Conservation (phyloP, 2,113 vertebrate species). For the Pandion haliaetus region DNA sequence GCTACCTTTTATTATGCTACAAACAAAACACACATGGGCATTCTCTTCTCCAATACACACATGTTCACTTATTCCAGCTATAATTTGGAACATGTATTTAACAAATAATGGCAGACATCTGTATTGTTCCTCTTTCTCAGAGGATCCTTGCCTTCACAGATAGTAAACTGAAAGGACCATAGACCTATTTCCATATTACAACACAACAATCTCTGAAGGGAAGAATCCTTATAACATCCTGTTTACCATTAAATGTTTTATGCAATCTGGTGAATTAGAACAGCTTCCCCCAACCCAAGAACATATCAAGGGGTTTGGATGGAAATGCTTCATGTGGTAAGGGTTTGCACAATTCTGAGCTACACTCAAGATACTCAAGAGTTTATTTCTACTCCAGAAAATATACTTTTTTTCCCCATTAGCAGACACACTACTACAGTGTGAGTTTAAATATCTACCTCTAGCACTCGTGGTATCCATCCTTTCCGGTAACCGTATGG, state of each 20-base stretch:
- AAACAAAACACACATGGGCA: neutral
- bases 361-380: neutral
- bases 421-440: neutral
- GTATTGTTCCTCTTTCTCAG: too few relatives aligned
- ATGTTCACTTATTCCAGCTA: neutral
- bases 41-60: neutral
- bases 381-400: neutral
- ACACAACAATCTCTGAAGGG: neutral
- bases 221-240: neutral
- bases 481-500: slow-evolving; percentile 89
- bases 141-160: neutral
- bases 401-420: rapidly evolving
- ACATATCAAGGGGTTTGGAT: neutral
- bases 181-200: neutral
- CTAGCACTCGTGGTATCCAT: slow-evolving; percentile 88
- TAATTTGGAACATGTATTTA: neutral
- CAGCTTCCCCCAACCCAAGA: neutral
- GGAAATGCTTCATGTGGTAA: neutral
- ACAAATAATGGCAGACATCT: neutral
- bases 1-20: neutral
- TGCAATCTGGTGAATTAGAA: neutral
- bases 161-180: neutral
- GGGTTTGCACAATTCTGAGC: neutral
- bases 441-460: slow-evolving; percentile 72
- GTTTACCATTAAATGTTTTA: neutral